Evolutionary conservation across 2,888 invertebrate genomes (phyloP), one percentile per base, ranked within the genome.

Genomic region (Villa cingulata): DNA sequence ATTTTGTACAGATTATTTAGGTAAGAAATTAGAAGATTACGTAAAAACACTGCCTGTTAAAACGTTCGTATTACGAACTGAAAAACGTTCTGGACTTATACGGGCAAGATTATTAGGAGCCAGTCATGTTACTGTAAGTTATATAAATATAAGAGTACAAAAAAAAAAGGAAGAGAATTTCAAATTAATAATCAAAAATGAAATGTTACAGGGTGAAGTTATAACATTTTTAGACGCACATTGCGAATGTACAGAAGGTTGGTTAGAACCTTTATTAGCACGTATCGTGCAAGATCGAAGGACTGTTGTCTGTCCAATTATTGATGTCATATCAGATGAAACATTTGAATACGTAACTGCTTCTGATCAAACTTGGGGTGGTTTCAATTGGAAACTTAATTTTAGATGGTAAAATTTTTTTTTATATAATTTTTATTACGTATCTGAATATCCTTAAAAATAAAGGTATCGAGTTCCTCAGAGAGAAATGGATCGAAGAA

Each of bases 321-420:
- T 98, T 59, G 98, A 98, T 70, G 95, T 98, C 49, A 97, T 98
- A 62, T 94, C 92, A 41, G 97, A 98, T 68, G 96, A 97, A 60
- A 92, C 92, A 5, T 98, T 98, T 71, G 96, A 97, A 71, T 98
- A 98, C 72, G 91, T 97, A 53, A 89, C 95, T 44, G 97, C 97
- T 1, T 95, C 95, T 2, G 97, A 98, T 67, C 94, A 95, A 83
- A 98, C 97, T 1, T 98, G 97, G 96, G 97, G 97, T 53, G 97
- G 97, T 20, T 98, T 98, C 72, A 98, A 97, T 72, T 97, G 97
- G 97, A 96, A 96, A 71, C 76, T 98, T 46, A 97, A 97, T 72
- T 98, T 98, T 72, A 82, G 97, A 74, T 96, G 95, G 95, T 89
- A 70, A 74, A 74, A 60, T 18, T 18, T 32, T 20, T n/a, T n/a